Evolutionary conservation across 2,797 vertebrate species (phyloP).

Genomic region (Falco rusticolus): DNA sequence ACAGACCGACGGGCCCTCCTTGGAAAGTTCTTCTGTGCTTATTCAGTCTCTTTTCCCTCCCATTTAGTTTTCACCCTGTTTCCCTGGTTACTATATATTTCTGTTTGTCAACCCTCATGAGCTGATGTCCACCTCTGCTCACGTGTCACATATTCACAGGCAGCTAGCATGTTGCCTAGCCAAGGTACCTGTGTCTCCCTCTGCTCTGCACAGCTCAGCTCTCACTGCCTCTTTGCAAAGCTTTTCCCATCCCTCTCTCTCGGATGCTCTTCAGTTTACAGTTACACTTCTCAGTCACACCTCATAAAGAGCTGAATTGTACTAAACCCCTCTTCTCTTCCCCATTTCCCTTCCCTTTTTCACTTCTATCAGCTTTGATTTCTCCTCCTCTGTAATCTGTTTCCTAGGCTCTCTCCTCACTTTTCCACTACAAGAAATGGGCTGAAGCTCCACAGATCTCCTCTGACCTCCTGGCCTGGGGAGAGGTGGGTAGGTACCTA

Average conservation of each 20-base stretch:
- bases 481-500: neutral
- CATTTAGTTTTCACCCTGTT: neutral
- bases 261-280: neutral
- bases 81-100: neutral
- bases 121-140: neutral
- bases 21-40: neutral
- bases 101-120: neutral
- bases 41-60: neutral
- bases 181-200: too few relatives aligned
- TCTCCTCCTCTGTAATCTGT: neutral
- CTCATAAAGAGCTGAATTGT: neutral
- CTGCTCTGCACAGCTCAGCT: neutral
- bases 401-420: neutral
- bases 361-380: neutral
- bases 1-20: neutral
- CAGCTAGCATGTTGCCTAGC: neutral
- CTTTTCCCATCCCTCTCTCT: neutral
- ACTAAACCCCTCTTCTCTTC: neutral
- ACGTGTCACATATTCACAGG: neutral
- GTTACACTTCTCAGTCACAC: neutral
- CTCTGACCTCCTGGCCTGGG: neutral
- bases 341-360: neutral
- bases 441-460: neutral
- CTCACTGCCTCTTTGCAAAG: neutral
- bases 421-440: neutral